A percentile compares a stretch with the other conserved stretches of the same genome.
Conservation (phyloP, 2,113 vertebrate species). For the Argyrosomus japonicus region DNA sequence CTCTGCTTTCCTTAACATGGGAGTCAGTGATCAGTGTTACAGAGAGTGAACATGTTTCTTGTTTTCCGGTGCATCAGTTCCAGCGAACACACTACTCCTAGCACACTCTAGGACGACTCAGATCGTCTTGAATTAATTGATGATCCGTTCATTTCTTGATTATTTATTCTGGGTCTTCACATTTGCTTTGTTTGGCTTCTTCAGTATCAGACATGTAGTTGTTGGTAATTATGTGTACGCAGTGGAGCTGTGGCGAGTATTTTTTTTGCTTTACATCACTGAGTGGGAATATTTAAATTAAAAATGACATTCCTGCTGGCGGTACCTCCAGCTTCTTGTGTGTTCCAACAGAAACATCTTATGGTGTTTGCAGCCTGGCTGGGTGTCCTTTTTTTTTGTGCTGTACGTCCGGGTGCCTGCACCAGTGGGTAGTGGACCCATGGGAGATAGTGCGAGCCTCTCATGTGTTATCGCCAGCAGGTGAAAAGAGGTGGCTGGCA, state of each 20-base stretch:
- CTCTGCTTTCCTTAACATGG: slow-evolving; percentile 27
- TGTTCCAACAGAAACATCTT: slow-evolving; percentile 14
- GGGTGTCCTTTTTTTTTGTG: slow-evolving; percentile 21
- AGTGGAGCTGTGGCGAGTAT: too few species aligned
- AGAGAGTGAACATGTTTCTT: slow-evolving; percentile 7
- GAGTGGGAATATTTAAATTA: slow-evolving; percentile 28
- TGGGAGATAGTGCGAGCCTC: slow-evolving; percentile 25
- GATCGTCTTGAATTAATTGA: slow-evolving; percentile 1
- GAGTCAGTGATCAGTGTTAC: slow-evolving; percentile 22
- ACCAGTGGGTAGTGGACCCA: slow-evolving; percentile 8
- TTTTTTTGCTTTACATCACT: slow-evolving; percentile 3
- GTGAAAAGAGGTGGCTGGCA: slow-evolving; percentile 31
- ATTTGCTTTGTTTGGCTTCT: background rate
- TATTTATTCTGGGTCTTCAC: slow-evolving; percentile 18
- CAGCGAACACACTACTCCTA: background rate
- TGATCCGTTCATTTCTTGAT: slow-evolving; percentile 5
- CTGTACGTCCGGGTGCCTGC: slow-evolving; percentile 23
- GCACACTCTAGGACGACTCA: background rate
- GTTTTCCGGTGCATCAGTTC: slow-evolving; percentile 12
- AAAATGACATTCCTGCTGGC: slow-evolving; percentile 15
- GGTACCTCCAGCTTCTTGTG: slow-evolving; percentile 1
- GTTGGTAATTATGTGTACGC: too few species aligned
- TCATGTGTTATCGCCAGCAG: slow-evolving; percentile 32
- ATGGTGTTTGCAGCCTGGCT: background rate
- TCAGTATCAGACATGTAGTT: background rate